phyloP scores from a whole-genome alignment of 2,888 invertebrate species.

The Drosophila pegasa region DNA sequence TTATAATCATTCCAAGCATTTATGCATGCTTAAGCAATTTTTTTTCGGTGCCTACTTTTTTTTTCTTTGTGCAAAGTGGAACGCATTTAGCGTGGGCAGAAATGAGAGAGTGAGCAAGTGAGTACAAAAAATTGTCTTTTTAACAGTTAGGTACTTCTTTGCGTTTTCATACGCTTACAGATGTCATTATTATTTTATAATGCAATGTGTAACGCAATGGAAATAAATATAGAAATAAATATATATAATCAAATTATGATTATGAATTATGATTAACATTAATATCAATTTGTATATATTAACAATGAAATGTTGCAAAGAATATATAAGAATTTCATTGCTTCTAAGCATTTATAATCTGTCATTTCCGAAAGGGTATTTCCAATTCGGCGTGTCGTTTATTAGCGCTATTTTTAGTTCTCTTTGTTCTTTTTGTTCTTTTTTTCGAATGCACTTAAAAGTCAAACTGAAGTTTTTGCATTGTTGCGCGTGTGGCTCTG shows the following conservation, averaged over 20 bases:
- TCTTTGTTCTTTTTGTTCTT: slow-evolving; percentile 18
- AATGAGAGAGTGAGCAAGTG: not conserved
- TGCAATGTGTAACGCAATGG: not conserved
- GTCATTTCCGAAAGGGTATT: not conserved
- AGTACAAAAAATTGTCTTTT: not conserved
- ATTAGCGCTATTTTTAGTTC: not conserved
- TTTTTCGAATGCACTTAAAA: slow-evolving; percentile 50
- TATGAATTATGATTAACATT: not conserved
- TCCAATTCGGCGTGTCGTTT: not conserved
- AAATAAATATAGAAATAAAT: not conserved
- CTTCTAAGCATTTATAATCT: not conserved
- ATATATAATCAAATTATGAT: not conserved
- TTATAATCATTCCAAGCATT: too few species aligned
- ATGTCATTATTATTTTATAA: not conserved
- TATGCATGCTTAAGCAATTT: too few species aligned
- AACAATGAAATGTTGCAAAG: not conserved
- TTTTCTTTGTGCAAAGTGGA: too few species aligned
- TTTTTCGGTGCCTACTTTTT: too few species aligned
- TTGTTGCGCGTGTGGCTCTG: slow-evolving; percentile 35
- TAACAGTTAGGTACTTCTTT: not conserved
- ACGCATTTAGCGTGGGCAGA: too few species aligned
- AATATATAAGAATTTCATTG: not conserved
- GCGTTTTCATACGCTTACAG: not conserved
- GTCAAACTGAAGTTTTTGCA: slow-evolving; percentile 41
- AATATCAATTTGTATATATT: not conserved